phyloP scores from a whole-genome alignment of 1,140 invertebrate genomes.

The Dreissena polymorpha region DNA sequence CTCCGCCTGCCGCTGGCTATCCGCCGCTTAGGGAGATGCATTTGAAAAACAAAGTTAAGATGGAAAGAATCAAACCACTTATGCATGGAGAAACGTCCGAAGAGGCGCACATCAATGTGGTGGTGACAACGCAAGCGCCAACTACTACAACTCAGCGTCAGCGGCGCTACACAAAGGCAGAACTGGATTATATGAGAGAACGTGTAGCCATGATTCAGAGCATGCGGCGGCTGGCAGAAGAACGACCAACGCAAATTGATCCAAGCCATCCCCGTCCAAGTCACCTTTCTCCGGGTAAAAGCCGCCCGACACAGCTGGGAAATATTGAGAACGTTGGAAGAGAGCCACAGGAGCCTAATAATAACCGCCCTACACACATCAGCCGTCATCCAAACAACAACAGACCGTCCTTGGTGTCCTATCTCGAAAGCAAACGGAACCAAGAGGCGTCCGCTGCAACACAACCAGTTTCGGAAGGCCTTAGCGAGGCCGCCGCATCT shows the following conservation, averaged over 20 bases:
- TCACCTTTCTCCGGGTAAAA: not conserved
- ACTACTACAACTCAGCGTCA: not conserved
- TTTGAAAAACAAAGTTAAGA: slow-evolving; percentile 1
- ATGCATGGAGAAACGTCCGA: not conserved
- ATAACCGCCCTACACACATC: slow-evolving; percentile 13
- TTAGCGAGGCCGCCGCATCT: not conserved
- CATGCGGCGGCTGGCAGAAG: not conserved
- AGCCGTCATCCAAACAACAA: slow-evolving; percentile 9
- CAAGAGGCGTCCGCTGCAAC: not conserved
- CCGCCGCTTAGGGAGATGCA: slow-evolving; percentile 17
- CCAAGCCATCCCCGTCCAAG: not conserved
- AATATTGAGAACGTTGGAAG: not conserved
- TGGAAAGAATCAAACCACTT: not conserved
- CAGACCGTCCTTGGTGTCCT: not conserved
- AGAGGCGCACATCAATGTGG: not conserved
- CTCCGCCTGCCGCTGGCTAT: too few relatives aligned
- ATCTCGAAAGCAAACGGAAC: not conserved
- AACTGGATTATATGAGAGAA: not conserved
- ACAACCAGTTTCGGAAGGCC: not conserved
- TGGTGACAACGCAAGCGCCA: not conserved
- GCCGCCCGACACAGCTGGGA: not conserved
- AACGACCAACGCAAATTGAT: not conserved
- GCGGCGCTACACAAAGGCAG: not conserved
- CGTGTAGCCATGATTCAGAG: not conserved
- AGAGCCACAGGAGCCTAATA: not conserved